phyloP scores from a whole-genome alignment of 2,113 vertebrate genomes.

The Peromyscus polionotus region DNA sequence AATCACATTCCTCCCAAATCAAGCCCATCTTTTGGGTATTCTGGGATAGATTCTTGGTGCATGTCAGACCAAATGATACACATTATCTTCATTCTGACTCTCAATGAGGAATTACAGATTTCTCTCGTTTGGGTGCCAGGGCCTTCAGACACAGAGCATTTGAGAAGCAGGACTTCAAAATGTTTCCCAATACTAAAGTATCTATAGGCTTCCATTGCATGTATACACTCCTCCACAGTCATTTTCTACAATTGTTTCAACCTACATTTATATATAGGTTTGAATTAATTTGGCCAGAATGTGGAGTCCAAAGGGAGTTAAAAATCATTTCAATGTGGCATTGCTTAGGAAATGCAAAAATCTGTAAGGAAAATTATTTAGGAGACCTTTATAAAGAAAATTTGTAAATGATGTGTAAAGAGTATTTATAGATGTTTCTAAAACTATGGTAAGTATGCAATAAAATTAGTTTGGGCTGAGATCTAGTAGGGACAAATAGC shows the following conservation, averaged over 20 bases:
- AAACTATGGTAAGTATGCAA: background rate
- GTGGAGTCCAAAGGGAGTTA: background rate
- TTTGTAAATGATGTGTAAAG: background rate
- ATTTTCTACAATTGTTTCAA: background rate
- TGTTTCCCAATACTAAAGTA: background rate
- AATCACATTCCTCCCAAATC: background rate
- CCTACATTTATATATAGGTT: background rate
- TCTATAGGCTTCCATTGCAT: background rate
- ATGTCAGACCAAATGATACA: background rate
- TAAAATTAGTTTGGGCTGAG: background rate
- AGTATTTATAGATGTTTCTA: background rate
- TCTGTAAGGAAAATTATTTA: background rate
- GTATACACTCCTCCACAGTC: background rate
- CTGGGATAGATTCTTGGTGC: background rate
- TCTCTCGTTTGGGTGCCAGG: background rate
- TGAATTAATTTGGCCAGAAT: background rate
- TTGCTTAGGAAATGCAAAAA: background rate
- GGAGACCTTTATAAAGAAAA: background rate
- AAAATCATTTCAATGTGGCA: background rate
- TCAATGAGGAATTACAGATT: background rate
- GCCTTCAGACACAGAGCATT: background rate
- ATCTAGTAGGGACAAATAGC: background rate
- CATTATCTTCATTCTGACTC: background rate
- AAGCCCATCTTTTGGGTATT: background rate
- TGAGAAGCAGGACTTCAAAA: background rate